A percentile compares a stretch with the other conserved stretches of the same genome.
phyloP scores from a whole-genome alignment of 2,888 invertebrate species.

The Empis livida region DNA sequence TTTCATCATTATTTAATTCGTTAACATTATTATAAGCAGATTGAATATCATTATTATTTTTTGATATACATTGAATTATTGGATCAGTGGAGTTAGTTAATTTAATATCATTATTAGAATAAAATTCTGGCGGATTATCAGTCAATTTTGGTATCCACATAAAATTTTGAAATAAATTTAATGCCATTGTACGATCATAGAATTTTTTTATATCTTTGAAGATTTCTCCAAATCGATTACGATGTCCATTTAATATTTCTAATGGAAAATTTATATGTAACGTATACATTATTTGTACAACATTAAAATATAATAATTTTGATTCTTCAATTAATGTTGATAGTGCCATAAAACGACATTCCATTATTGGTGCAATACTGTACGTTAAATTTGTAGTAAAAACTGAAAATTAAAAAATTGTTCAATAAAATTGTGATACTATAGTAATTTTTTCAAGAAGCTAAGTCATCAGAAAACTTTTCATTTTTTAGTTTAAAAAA shows the following conservation, averaged over 20 bases:
- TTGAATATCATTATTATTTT: background rate
- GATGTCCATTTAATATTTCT: background rate
- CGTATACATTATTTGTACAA: background rate
- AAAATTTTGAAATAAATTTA: background rate
- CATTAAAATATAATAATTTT: background rate
- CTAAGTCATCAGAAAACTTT: too few relatives aligned
- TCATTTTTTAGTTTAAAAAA: too few relatives aligned
- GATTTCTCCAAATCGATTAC: background rate
- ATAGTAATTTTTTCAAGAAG: too few relatives aligned
- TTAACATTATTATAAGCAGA: background rate
- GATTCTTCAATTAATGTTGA: background rate
- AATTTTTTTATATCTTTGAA: background rate
- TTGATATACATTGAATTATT: too few relatives aligned
- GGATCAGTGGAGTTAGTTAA: too few relatives aligned
- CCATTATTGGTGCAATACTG: background rate
- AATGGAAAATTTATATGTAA: background rate
- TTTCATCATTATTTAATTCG: background rate
- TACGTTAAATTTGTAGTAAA: background rate
- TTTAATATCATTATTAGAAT: background rate
- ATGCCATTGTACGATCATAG: background rate
- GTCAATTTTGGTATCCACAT: background rate
- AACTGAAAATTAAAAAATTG: background rate
- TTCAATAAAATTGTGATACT: too few relatives aligned
- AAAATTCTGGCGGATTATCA: background rate
- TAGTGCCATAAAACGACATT: background rate